Evolutionary conservation across 2,797 vertebrate species (phyloP), one percentile per base, ranked within the genome.

Genomic region (Enteromius unitaeniatus): DNA sequence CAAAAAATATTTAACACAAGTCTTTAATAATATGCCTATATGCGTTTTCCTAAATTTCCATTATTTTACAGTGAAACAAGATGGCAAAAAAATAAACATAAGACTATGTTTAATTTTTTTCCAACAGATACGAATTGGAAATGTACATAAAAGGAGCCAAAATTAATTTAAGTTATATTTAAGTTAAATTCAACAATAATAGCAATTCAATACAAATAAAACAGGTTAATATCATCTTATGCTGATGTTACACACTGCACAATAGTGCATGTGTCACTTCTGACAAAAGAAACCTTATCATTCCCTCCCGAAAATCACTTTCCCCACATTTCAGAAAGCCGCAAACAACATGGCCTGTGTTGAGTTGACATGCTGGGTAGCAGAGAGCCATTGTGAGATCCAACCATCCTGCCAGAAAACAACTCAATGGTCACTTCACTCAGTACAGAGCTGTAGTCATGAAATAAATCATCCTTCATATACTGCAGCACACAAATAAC

Each of bases 401-500:
- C 74, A 73, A 79, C 13, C 14, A 34, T 31, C 34, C 65, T 69
- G 85, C 77, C 83, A 65, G 83, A 31, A 53, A 74, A 82, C 78
- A 79, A 76, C 82, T 83, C 67, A 79, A 81, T 78, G 70, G 67
- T 87, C 78, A 82, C 82, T 87, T 79, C 79, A 85, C 77, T 64
- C 60, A 23, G 81, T 37, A 85, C 76, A 80, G 45, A 60, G 69
- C 58, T 8, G 42, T 53, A 75, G 60, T 23, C 87, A 87, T 34
- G 79, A 84, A 84, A 82, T 74, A 79, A 81, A 82, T 62, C 49
- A 70, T 47, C 69, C 45, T 75, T 85, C 68, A 72, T 60, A 68
- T 47, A 58, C 51, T 55, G 26, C 78, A 9, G 4, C 23, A 40
- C 51, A 67, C 58, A 58, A 68, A 83, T 26, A 77, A 34, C 51